Conservation (phyloP, 2,113 vertebrate species). For the Dipodomys stephensi region DNA sequence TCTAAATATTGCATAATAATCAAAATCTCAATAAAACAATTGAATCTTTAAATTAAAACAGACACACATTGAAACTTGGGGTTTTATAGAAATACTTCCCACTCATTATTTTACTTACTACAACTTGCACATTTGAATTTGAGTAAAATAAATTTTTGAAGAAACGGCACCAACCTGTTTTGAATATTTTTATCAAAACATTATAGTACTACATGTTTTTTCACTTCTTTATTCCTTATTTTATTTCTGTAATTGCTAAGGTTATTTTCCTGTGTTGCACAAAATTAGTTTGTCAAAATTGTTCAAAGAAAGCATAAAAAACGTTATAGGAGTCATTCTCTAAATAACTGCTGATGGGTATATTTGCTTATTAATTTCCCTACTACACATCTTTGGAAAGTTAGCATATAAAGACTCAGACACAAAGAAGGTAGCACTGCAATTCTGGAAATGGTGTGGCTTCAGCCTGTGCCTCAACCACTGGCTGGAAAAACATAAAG, state of each 20-base stretch:
- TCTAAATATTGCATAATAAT: not conserved
- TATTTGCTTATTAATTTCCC: not conserved
- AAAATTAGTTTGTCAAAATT: slow-evolving; percentile 34
- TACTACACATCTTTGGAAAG: not conserved
- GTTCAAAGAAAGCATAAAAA: not conserved
- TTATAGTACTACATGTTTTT: not conserved
- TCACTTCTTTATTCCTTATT: not conserved
- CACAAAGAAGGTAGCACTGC: not conserved
- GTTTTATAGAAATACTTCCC: slow-evolving; percentile 56
- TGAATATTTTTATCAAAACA: slow-evolving; percentile 45
- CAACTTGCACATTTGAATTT: slow-evolving; percentile 19
- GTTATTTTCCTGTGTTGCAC: not conserved
- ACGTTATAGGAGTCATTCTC: not conserved
- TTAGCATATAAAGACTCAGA: slow-evolving; percentile 8
- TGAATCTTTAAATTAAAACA: slow-evolving; percentile 39
- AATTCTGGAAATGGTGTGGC: not conserved
- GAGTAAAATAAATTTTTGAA: slow-evolving; percentile 8
- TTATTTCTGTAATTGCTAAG: slow-evolving; percentile 31
- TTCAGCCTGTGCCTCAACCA: not conserved
- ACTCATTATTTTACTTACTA: not conserved
- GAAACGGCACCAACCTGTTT: not conserved
- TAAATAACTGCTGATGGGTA: slow-evolving; percentile 29
- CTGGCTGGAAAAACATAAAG: too few species aligned
- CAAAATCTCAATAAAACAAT: slow-evolving; percentile 55
- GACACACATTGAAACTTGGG: not conserved